Evolutionary conservation across 2,113 vertebrate genomes (phyloP).

Genomic region (Amazona guildingii): DNA sequence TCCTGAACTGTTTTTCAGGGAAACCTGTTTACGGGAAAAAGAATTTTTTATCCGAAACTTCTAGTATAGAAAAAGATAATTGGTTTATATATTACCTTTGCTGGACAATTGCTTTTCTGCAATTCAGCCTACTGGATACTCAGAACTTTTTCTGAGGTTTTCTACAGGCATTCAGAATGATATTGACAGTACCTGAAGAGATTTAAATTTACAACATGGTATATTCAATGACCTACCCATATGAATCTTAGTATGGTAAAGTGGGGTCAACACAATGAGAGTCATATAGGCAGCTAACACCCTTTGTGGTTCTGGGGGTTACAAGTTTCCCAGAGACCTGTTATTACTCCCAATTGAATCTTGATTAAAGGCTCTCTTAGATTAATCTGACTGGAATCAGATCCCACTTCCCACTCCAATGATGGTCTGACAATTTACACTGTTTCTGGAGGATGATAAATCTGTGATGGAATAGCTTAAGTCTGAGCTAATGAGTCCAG

Average conservation of each 20-base stretch:
- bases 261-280: no score
- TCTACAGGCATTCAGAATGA: not conserved
- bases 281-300: not conserved
- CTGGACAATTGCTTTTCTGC: not conserved
- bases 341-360: not conserved
- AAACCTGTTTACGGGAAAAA: not conserved
- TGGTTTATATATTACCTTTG: not conserved
- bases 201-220: not conserved
- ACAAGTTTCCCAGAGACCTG: not conserved
- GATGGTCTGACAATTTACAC: not conserved
- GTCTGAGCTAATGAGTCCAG: rapidly evolving
- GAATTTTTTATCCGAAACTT: not conserved
- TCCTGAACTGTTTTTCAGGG: not conserved
- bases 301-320: rapidly evolving
- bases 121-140: not conserved
- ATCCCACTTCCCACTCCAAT: not conserved
- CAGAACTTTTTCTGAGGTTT: not conserved
- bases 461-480: not conserved
- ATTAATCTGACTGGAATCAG: not conserved
- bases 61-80: not conserved
- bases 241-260: not conserved
- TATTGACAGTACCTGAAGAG: not conserved
- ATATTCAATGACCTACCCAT: not conserved
- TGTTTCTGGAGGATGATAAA: not conserved
- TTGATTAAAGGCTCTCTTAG: not conserved